Conservation (phyloP, 2,888 invertebrate species). For the Anarsia innoxiella region DNA sequence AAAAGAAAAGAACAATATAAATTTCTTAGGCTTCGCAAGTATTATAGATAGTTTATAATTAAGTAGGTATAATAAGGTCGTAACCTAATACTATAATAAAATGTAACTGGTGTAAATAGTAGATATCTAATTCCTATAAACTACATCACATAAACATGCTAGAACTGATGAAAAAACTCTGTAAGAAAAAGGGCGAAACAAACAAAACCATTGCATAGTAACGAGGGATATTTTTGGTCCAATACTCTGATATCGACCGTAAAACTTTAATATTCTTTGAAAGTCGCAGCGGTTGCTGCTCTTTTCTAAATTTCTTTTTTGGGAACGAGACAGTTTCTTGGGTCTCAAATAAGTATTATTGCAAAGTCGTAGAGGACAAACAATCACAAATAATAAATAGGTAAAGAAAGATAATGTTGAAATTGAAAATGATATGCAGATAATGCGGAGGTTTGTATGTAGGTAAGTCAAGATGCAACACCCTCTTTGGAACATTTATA, state of each 20-base stretch:
- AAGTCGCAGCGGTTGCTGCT: background rate
- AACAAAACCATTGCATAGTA: conserved; percentile 16
- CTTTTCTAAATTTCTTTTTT: background rate
- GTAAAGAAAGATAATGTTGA: conserved; percentile 22
- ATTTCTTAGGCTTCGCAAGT: too few relatives aligned
- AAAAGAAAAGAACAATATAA: too few relatives aligned
- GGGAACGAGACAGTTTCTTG: conserved; percentile 1
- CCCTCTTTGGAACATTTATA: conserved; percentile 41
- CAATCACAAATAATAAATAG: conserved; percentile 16
- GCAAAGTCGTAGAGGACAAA: background rate
- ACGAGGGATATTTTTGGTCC: conserved; percentile 10
- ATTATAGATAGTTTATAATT: too few relatives aligned
- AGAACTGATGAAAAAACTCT: conserved; percentile 12
- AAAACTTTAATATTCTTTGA: conserved; percentile 12
- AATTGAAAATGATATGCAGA: conserved; percentile 19
- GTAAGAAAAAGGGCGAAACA: conserved; percentile 15
- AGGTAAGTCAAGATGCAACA: conserved; percentile 56
- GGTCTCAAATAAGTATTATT: background rate
- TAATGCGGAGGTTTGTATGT: too few relatives aligned
- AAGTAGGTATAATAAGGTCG: too few relatives aligned
- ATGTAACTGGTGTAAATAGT: too few relatives aligned
- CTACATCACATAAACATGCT: conserved; percentile 43
- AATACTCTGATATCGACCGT: conserved; percentile 5
- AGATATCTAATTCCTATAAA: too few relatives aligned
- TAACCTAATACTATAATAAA: too few relatives aligned